phyloP scores from a whole-genome alignment of 2,888 invertebrate genomes.

The Andricus curvator region DNA sequence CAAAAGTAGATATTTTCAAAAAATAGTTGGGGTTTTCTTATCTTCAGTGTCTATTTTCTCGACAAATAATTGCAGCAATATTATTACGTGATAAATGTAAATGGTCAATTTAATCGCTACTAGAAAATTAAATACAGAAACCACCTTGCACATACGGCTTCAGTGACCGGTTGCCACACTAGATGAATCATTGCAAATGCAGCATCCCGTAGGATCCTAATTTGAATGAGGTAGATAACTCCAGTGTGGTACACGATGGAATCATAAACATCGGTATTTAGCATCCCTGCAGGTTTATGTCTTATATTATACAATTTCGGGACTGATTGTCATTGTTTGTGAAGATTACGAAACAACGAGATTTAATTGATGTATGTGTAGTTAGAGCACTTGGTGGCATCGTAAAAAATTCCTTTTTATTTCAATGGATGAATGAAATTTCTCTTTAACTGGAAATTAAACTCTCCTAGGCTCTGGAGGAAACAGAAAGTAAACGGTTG shows the following conservation, averaged over 20 bases:
- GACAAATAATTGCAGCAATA: conserved; percentile 55
- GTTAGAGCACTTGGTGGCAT: not conserved
- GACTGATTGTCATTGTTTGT: conserved; percentile 55
- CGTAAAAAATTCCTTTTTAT: not conserved
- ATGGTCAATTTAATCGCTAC: conserved; percentile 70
- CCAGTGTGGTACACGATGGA: conserved; percentile 49
- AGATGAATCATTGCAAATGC: conserved; percentile 69
- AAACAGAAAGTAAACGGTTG: not conserved
- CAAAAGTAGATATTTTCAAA: not conserved
- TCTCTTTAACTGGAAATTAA: not conserved
- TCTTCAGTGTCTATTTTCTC: conserved; percentile 16
- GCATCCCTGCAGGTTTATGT: conserved; percentile 44
- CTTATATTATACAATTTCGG: not conserved
- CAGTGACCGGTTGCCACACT: conserved; percentile 59
- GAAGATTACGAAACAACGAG: conserved; percentile 56
- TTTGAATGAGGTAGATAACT: conserved; percentile 61
- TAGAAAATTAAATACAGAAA: conserved; percentile 46
- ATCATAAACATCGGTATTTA: conserved; percentile 55
- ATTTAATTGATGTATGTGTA: not conserved
- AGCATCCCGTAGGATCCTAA: conserved; percentile 59
- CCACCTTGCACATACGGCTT: conserved; percentile 37
- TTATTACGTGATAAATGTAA: conserved; percentile 61
- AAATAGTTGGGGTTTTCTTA: not conserved
- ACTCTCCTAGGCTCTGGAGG: not conserved
- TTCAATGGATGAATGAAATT: conserved; percentile 28